A percentile compares a stretch with the other conserved stretches of the same genome.
Evolutionary conservation across 2,113 vertebrate genomes (phyloP).

Genomic region (Anthoscopus minutus): DNA sequence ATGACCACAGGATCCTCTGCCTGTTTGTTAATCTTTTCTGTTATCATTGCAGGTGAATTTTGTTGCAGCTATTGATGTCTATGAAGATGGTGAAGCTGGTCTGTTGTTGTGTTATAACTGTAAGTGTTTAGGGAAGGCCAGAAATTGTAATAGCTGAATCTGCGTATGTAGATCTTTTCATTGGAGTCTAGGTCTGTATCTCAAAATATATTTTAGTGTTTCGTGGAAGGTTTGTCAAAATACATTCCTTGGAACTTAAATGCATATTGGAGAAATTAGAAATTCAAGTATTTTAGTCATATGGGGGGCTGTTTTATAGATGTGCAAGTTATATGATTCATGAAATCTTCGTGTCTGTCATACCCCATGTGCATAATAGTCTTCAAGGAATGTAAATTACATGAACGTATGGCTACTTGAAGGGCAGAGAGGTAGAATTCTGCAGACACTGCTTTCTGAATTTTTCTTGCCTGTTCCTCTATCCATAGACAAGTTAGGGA

Average conservation of each 20-base stretch:
- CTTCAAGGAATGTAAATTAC: background rate
- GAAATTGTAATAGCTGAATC: background rate
- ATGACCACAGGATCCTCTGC: background rate
- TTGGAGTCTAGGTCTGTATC: background rate
- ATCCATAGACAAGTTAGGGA: background rate
- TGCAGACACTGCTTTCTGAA: background rate
- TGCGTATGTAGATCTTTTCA: background rate
- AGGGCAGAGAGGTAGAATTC: background rate
- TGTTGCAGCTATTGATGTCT: conserved; percentile 96
- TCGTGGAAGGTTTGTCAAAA: background rate
- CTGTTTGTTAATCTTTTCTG: background rate
- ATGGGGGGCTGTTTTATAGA: background rate
- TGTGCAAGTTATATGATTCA: background rate
- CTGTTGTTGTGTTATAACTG: conserved; percentile 96
- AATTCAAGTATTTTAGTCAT: background rate
- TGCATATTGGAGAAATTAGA: background rate
- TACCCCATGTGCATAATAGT: background rate
- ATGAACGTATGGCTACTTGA: background rate
- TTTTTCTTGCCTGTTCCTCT: background rate
- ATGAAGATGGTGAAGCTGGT: conserved; percentile 98
- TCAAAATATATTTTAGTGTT: background rate
- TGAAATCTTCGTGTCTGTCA: background rate
- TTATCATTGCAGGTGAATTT: conserved; percentile 90
- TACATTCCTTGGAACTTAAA: background rate
- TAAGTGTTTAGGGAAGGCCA: conserved; percentile 69